Conservation (phyloP, 2,113 vertebrate genomes). For the Tragulus kanchil region DNA sequence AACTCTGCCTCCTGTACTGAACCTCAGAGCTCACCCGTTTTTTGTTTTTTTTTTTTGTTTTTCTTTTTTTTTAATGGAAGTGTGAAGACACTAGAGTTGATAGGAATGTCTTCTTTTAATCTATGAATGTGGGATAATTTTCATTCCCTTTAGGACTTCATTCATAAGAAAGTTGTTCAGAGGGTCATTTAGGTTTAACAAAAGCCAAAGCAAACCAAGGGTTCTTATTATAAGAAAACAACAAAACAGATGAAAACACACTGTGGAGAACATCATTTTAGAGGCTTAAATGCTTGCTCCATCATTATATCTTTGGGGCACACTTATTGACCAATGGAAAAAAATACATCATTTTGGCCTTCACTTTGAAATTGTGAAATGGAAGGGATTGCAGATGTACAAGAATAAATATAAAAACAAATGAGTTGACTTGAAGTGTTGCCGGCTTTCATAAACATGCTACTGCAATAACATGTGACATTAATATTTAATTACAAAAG, state of each 20-base stretch:
- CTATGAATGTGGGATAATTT: constrained; percentile 65
- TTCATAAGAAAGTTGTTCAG: constrained; percentile 68
- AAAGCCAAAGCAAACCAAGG: constrained; percentile 71
- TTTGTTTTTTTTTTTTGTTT: constrained; percentile 56
- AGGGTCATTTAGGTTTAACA: constrained; percentile 73
- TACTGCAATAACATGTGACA: constrained; percentile 96
- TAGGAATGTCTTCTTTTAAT: constrained; percentile 53
- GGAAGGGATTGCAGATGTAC: constrained; percentile 92
- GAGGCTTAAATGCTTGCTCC: constrained; percentile 14
- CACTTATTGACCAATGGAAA: not conserved
- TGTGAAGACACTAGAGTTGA: constrained; percentile 68
- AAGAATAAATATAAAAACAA: constrained; percentile 95
- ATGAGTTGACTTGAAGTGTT: constrained; percentile 95
- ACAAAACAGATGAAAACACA: constrained; percentile 76
- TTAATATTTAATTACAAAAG: constrained; percentile 96
- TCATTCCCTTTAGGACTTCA: constrained; percentile 62
- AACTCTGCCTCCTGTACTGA: constrained; percentile 72
- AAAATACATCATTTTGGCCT: too few relatives aligned
- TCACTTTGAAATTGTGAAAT: too few relatives aligned
- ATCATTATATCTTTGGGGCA: not conserved
- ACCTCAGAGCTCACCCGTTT: constrained; percentile 77
- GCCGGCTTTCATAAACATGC: constrained; percentile 94
- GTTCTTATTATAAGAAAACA: constrained; percentile 78
- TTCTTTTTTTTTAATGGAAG: constrained; percentile 43
- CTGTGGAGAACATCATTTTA: constrained; percentile 70